Percentiles rank a stretch among this genome's conserved stretches.
phyloP scores from a whole-genome alignment of 2,113 vertebrate genomes.

The Cepphus grylle region DNA sequence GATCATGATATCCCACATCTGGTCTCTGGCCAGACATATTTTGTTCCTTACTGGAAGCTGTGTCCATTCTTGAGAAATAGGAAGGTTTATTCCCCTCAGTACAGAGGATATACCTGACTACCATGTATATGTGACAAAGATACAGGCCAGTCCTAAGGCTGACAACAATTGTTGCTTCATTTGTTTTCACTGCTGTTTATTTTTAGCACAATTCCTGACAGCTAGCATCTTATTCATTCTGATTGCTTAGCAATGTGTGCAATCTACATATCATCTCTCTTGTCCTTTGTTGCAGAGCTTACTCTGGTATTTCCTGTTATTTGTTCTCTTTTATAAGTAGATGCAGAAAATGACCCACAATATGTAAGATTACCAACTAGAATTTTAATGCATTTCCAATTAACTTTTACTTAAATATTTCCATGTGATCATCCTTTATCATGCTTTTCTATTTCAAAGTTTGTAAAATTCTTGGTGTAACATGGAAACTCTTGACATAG shows the following conservation, averaged over 20 bases:
- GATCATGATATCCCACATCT: neutral
- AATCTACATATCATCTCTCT: neutral
- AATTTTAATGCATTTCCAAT: neutral
- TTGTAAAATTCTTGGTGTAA: neutral
- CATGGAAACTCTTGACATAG: neutral
- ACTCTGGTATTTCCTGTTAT: neutral
- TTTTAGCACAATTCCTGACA: neutral
- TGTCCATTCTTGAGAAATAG: neutral
- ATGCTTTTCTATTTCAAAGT: neutral
- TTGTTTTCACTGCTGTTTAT: neutral
- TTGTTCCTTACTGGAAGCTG: neutral
- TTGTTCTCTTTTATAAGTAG: neutral
- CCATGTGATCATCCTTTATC: neutral
- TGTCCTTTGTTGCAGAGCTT: neutral
- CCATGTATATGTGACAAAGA: neutral
- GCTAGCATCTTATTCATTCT: neutral
- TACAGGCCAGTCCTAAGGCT: neutral
- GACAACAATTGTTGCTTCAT: neutral
- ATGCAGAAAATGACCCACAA: neutral
- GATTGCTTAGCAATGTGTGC: neutral
- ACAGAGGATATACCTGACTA: neutral
- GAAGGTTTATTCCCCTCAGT: rapidly evolving
- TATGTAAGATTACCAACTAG: neutral
- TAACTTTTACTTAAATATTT: neutral
- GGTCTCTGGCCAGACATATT: neutral